phyloP scores from a whole-genome alignment of 2,113 vertebrate species.

The Scopus umbretta region DNA sequence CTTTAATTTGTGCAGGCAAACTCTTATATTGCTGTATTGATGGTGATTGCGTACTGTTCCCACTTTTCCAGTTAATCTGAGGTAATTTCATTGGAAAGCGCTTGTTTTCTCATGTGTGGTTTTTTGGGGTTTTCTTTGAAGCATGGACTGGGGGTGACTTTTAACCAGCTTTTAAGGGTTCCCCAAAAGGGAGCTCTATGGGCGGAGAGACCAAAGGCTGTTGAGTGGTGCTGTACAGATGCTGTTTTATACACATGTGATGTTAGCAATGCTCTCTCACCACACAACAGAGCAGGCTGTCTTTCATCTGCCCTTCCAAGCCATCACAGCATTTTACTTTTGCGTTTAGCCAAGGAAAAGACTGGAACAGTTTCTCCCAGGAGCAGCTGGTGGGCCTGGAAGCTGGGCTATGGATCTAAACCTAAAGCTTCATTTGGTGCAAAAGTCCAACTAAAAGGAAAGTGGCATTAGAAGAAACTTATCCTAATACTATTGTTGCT shows the following conservation, averaged over 20 bases:
- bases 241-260: not conserved
- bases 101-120: not conserved
- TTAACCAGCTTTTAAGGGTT: not conserved
- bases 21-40: not conserved
- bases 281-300: not conserved
- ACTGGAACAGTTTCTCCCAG: not conserved
- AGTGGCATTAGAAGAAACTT: not conserved
- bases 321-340: not conserved
- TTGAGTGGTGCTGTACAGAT: accelerated
- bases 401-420: not conserved
- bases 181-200: not conserved
- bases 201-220: not conserved
- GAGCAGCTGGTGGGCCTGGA: not conserved
- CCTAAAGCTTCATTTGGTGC: not conserved
- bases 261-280: not conserved
- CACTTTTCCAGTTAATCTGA: not conserved
- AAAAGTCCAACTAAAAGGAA: not conserved
- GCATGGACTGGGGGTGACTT: not conserved
- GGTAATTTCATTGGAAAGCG: not conserved
- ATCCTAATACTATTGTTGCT: not conserved
- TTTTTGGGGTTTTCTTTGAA: not conserved
- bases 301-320: not conserved
- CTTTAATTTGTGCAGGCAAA: constrained; percentile 20
- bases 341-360: not conserved
- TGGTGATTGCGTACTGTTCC: not conserved